These are phyloP conservation scores for Panagrolaimus sp. DNA, from an alignment of 1,140 invertebrate genomes.

Conservation along the genomic window DNA sequence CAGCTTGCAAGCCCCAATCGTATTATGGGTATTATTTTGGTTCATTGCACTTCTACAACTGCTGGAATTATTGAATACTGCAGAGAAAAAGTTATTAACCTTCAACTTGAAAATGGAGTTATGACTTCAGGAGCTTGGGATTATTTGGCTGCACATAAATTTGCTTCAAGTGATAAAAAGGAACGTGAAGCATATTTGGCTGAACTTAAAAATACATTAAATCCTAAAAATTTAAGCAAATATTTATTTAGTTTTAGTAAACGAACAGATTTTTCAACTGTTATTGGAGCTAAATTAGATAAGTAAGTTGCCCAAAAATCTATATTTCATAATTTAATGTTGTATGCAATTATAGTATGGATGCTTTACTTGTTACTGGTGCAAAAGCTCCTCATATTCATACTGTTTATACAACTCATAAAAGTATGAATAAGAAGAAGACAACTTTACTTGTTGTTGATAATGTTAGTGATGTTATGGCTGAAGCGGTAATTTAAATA, in stretches of 20 bases:
- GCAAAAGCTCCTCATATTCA: constrained; percentile 72
- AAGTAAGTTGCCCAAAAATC: too few species aligned
- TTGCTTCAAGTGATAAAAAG: constrained; percentile 74
- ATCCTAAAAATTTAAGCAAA: constrained; percentile 71
- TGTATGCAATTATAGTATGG: constrained; percentile 66
- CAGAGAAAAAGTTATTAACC: constrained; percentile 74
- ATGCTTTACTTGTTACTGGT: constrained; percentile 75
- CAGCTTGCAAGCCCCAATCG: constrained; percentile 69
- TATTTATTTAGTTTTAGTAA: constrained; percentile 54
- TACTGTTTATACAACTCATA: constrained; percentile 69
- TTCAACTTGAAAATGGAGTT: constrained; percentile 64
- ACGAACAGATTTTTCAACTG: constrained; percentile 52
- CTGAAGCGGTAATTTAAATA: constrained; percentile 67
- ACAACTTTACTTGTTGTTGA: constrained; percentile 77
- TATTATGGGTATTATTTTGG: constrained; percentile 68
- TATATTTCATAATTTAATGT: not conserved
- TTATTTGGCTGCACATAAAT: constrained; percentile 79
- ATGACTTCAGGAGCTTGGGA: constrained; percentile 74
- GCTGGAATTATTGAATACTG: constrained; percentile 77
- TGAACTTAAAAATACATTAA: constrained; percentile 71
- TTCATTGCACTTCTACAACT: constrained; percentile 80
- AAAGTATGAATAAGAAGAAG: constrained; percentile 72
- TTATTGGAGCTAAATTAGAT: constrained; percentile 55
- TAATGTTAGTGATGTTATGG: constrained; percentile 71
- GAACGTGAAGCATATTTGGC: constrained; percentile 73